Evolutionary conservation across 92 coral and sea anemone genomes (phyloP).

Genomic region (Muricea muricata): DNA sequence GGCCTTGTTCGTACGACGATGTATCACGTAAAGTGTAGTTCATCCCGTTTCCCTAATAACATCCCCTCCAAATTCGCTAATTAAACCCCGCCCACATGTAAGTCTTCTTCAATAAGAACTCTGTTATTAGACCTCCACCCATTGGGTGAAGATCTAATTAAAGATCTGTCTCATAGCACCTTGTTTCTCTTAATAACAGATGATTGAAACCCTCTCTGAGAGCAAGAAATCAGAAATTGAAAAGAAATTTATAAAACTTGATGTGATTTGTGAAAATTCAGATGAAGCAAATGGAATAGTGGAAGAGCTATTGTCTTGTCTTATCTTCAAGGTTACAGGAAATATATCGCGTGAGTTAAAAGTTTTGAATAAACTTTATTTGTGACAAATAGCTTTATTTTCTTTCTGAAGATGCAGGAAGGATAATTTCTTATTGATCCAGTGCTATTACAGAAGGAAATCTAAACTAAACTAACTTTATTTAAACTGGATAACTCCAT

Average conservation of each 20-base stretch:
- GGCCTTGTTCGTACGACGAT: too few species aligned
- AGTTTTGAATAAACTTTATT: background rate
- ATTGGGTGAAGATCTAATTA: background rate
- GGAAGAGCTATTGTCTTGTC: background rate
- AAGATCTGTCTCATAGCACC: too few species aligned
- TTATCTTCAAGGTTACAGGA: conserved; percentile 23
- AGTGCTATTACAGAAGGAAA: background rate
- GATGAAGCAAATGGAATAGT: conserved; percentile 4
- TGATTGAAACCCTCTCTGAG: conserved; percentile 9
- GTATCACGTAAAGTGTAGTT: too few species aligned
- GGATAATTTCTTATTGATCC: background rate
- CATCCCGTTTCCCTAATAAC: too few species aligned
- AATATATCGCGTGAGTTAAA: conserved; percentile 7
- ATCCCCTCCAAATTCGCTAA: too few species aligned
- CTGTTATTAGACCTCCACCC: too few species aligned
- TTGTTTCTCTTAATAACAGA: background rate
- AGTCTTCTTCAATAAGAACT: too few species aligned
- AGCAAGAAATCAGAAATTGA: conserved; percentile 6
- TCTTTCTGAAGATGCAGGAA: too few species aligned
- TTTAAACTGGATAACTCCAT: background rate
- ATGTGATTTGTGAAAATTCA: background rate
- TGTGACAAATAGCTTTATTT: too few species aligned
- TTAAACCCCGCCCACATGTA: too few species aligned
- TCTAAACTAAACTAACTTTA: background rate
- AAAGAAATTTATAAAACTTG: conserved; percentile 7